Conservation (phyloP, 2,888 invertebrate genomes). For the Rhogogaster chlorosoma region DNA sequence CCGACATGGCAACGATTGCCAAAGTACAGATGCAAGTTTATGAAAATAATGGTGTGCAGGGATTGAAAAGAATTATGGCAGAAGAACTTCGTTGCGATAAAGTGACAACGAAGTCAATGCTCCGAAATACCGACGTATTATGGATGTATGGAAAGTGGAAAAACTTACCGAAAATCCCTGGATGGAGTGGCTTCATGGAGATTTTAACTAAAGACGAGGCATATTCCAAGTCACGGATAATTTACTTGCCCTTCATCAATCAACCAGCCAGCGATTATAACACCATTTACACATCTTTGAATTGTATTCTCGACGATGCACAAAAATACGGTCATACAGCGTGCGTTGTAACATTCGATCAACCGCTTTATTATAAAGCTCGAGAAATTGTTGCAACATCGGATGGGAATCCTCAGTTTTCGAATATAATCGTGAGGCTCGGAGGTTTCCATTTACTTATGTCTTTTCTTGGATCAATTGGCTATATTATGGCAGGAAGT, state of each 20-base stretch:
- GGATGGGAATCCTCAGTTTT: neutral
- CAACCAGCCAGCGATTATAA: constrained; percentile 57
- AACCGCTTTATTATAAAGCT: constrained; percentile 62
- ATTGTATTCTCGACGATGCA: constrained; percentile 46
- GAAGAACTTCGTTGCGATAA: constrained; percentile 45
- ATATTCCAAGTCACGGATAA: constrained; percentile 43
- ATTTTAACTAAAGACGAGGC: constrained; percentile 49
- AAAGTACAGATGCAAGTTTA: constrained; percentile 41
- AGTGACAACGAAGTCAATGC: constrained; percentile 36
- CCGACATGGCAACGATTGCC: constrained; percentile 45
- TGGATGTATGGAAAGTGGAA: constrained; percentile 57
- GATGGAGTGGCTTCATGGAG: constrained; percentile 62
- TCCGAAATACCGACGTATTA: constrained; percentile 33
- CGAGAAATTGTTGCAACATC: constrained; percentile 57
- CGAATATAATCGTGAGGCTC: too few species aligned
- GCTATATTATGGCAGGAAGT: too few species aligned
- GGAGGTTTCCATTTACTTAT: too few species aligned
- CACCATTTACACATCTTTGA: constrained; percentile 58
- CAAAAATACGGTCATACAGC: constrained; percentile 50
- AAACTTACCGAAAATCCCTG: constrained; percentile 48
- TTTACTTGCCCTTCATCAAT: constrained; percentile 58
- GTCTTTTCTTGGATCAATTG: too few species aligned
- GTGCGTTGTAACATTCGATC: constrained; percentile 63
- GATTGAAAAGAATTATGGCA: constrained; percentile 52
- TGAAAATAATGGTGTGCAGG: constrained; percentile 44